phyloP scores from a whole-genome alignment of 2,888 invertebrate species.

The Hirtodrosophila duncani region DNA sequence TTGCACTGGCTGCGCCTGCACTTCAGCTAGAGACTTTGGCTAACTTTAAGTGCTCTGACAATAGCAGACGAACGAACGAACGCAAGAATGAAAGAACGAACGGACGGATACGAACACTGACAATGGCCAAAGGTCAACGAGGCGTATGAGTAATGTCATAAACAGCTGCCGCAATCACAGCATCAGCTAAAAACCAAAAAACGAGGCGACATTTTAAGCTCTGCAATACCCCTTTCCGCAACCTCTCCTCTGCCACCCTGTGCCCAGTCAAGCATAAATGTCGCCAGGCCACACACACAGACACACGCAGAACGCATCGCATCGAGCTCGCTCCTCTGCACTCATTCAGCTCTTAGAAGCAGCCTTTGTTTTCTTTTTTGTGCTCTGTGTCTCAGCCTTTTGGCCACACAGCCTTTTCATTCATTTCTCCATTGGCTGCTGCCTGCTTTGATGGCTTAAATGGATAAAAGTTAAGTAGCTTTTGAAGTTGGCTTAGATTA shows the following conservation, averaged over 20 bases:
- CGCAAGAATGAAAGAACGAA: conserved; percentile 4
- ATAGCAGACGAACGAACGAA: conserved; percentile 10
- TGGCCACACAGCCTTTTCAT: conserved; percentile 31
- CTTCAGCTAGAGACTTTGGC: too few species aligned
- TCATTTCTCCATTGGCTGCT: conserved; percentile 47
- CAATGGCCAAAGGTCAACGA: conserved; percentile 57
- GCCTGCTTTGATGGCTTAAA: conserved; percentile 64
- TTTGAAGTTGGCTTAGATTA: conserved; percentile 68
- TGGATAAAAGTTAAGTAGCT: conserved; percentile 69
- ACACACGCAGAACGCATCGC: conserved; percentile 21
- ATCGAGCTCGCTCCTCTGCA: not conserved
- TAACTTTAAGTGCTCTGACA: conserved; percentile 32
- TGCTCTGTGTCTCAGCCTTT: not conserved
- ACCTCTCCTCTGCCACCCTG: too few species aligned
- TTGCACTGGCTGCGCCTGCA: conserved; percentile 20
- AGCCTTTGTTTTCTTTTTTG: conserved; percentile 1
- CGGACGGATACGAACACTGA: conserved; percentile 13
- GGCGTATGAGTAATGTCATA: conserved; percentile 68
- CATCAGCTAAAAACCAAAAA: conserved; percentile 42
- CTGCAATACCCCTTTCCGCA: conserved; percentile 11
- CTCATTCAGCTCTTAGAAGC: not conserved
- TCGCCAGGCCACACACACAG: conserved; percentile 58
- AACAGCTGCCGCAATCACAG: conserved; percentile 67
- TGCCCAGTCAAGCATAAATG: conserved; percentile 60
- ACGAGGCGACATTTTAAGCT: conserved; percentile 55